Evolutionary conservation across 2,113 vertebrate species (phyloP).

Genomic region (Riparia riparia): DNA sequence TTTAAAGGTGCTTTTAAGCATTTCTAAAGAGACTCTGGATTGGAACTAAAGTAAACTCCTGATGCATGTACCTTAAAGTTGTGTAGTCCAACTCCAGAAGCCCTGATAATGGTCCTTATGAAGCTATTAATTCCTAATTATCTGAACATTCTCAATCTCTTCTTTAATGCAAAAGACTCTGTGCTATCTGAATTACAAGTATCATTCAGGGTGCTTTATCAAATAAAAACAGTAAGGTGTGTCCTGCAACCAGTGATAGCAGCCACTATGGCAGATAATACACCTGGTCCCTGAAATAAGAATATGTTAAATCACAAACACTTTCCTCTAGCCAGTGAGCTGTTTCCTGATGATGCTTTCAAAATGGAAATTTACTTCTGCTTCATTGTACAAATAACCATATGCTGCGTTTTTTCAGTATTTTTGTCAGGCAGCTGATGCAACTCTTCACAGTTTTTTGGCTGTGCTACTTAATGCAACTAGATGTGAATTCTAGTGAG

Average conservation of each 20-base stretch:
- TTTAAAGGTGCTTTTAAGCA: neutral
- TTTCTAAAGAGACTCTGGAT: neutral
- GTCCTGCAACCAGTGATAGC: neutral
- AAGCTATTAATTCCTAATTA: neutral
- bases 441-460: neutral
- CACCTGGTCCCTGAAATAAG: neutral
- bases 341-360: neutral
- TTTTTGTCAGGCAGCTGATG: neutral
- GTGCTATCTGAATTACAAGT: neutral
- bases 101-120: neutral
- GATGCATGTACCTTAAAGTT: neutral
- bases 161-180: neutral
- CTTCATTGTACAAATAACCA: neutral
- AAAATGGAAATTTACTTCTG: neutral
- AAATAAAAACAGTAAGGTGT: neutral
- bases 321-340: neutral
- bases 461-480: neutral
- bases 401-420: neutral
- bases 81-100: neutral
- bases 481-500: neutral
- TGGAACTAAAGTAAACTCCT: neutral
- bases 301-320: neutral
- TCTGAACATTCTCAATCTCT: neutral
- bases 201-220: neutral
- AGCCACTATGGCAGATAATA: neutral